Base-by-base conservation (phyloP, 2,888 invertebrate species). In the Cosmia pyralina region DNA sequence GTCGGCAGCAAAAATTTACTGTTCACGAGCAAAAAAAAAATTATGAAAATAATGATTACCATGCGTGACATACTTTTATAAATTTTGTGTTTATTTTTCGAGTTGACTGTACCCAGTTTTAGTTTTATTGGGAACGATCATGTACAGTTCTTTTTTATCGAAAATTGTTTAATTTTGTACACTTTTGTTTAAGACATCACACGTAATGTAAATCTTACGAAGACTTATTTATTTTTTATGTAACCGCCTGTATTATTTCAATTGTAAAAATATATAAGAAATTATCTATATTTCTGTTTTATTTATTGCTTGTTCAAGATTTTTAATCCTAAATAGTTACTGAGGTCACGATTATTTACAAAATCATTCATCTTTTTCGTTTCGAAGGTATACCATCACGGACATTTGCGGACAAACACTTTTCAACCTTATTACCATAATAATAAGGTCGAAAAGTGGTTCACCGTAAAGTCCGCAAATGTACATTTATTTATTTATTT, bases 201-300 rank as follows among this genome's bases (percentile, higher is more conserved):
- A 92, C 75, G 81, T 86, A 88, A 86, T 90, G 89, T 90, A 90
- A 90, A 89, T 89, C 84, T 83, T 87, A 88, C 82, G 87, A 89
- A 88, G 84, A 88, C 92, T 93, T 94, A 95, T 95, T 96, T 96
- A 95, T 95, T 96, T 92, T 93, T 94, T 94, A 94, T 96, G 94
- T 96, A 96, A 96, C 95, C 96, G 95, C 95, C 95, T 96, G 94
- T 95, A 94, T 94, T 93, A 95, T 95, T 94, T 94, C 88, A 93
- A 94, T 93, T 95, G 95, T 96, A 95, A 94, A 96, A 96, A 95
- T 95, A 95, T 94, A 93, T 93, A 94, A 94, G 94, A 94, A 94
- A 94, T 93, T 93, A 93, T 94, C 90, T 91, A 91, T 71, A 81
- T 53, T 57, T 77, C 78, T 69, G 85, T 89, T 90, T 90, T 81